phyloP scores from a whole-genome alignment of 2,888 invertebrate genomes.

The Pyrocoelia pectoralis region DNA sequence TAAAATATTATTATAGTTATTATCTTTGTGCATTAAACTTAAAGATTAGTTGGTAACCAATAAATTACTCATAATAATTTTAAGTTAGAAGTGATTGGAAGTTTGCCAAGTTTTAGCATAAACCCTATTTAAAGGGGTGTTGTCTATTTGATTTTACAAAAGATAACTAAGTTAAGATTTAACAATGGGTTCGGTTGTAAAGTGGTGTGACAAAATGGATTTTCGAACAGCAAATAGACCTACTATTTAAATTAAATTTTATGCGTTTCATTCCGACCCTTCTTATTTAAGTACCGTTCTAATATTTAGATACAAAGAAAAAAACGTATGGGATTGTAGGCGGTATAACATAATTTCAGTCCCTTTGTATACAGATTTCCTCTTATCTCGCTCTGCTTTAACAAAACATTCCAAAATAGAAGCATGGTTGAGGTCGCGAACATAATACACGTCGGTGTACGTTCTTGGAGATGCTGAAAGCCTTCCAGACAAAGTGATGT shows the following conservation, averaged over 20 bases:
- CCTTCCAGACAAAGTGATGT: constrained; percentile 31
- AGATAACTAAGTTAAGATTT: constrained; percentile 1
- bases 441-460: constrained; percentile 28
- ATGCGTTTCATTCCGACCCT: neutral
- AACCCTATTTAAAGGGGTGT: neutral
- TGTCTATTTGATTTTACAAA: neutral
- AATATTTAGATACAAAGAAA: too few species aligned
- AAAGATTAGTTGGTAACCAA: neutral
- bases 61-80: constrained; percentile 10
- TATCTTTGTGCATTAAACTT: neutral
- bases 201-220: neutral
- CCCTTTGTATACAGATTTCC: constrained; percentile 33
- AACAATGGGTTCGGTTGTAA: neutral
- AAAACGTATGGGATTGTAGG: too few species aligned
- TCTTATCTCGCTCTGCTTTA: constrained; percentile 27
- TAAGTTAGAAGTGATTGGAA: constrained; percentile 9
- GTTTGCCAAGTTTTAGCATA: constrained; percentile 9
- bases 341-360: constrained; percentile 19
- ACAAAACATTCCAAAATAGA: constrained; percentile 31
- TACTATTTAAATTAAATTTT: neutral
- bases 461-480: constrained; percentile 30
- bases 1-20: constrained; percentile 9
- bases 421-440: constrained; percentile 25
- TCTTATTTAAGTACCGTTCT: too few species aligned
- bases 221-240: neutral